Evolutionary conservation across 2,888 invertebrate species (phyloP).

Genomic region (Amphipyra berbera): DNA sequence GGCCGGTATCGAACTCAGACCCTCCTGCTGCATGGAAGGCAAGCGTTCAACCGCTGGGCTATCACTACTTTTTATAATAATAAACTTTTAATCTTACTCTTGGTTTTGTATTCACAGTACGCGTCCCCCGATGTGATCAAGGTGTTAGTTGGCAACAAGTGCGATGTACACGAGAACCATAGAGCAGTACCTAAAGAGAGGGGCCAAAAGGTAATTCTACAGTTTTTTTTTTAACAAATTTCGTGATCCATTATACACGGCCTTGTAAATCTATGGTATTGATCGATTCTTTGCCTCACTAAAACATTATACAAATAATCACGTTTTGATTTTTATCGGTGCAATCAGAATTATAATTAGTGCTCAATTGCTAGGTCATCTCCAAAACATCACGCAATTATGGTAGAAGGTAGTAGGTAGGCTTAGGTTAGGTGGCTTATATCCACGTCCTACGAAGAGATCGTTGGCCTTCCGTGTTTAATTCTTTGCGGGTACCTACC

Average conservation of each 20-base stretch:
- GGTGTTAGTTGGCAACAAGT: slow-evolving; percentile 96
- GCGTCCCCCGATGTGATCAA: slow-evolving; percentile 96
- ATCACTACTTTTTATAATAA: too few species aligned
- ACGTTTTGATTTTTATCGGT: slow-evolving; percentile 14
- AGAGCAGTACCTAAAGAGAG: slow-evolving; percentile 94
- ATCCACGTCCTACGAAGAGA: too few species aligned
- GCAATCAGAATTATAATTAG: slow-evolving; percentile 21
- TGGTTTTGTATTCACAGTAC: slow-evolving; percentile 89
- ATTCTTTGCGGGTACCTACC: too few species aligned
- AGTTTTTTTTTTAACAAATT: neutral
- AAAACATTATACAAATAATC: slow-evolving; percentile 1
- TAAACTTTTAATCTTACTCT: too few species aligned
- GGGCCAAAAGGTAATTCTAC: slow-evolving; percentile 92
- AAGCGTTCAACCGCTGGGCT: too few species aligned
- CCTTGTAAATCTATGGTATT: neutral
- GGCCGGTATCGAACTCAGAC: too few species aligned
- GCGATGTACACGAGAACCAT: slow-evolving; percentile 93
- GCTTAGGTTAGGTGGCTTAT: too few species aligned
- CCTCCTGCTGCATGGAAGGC: too few species aligned
- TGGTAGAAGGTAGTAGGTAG: too few species aligned
- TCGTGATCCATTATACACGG: neutral
- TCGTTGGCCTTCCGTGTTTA: too few species aligned
- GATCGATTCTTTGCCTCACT: neutral
- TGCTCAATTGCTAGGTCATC: neutral
- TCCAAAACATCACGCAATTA: neutral